phyloP scores from a whole-genome alignment of 2,113 vertebrate species.

The Ciconia boyciana region DNA sequence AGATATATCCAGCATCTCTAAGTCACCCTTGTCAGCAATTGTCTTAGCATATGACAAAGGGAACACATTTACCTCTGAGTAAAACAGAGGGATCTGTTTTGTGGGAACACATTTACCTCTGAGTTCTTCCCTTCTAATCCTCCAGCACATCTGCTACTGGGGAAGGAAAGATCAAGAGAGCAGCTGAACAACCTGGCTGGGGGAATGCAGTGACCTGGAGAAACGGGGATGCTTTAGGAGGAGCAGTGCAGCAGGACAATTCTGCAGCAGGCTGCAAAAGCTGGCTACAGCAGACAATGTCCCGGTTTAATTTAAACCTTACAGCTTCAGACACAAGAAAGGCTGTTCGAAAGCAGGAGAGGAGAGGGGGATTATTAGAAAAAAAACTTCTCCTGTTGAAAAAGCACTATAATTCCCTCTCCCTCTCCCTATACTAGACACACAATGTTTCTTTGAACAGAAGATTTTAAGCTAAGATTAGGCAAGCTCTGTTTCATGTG shows the following conservation, averaged over 20 bases:
- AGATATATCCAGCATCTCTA: not conserved
- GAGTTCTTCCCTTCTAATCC: not conserved
- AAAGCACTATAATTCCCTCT: conserved; percentile 34
- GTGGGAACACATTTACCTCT: not conserved
- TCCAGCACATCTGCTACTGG: not conserved
- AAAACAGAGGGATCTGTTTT: not conserved
- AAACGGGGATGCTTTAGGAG: not conserved
- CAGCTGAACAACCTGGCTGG: not conserved
- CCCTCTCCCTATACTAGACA: not conserved
- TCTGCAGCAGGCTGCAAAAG: not conserved
- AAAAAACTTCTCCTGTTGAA: not conserved
- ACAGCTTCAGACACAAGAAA: conserved; percentile 8
- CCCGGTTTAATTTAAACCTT: conserved; percentile 32
- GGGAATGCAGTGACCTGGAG: not conserved
- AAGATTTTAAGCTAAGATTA: conserved; percentile 35
- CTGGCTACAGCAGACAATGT: not conserved
- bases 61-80: not conserved
- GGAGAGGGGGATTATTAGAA: conserved; percentile 18
- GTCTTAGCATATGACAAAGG: not conserved
- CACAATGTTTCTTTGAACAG: conserved; percentile 41
- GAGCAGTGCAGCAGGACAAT: not conserved
- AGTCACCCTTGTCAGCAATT: not conserved
- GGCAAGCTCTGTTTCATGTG: not conserved
- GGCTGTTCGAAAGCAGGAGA: not conserved
- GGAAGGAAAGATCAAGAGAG: not conserved